phyloP scores from a whole-genome alignment of 2,113 vertebrate species.

The Dicentrarchus labrax region DNA sequence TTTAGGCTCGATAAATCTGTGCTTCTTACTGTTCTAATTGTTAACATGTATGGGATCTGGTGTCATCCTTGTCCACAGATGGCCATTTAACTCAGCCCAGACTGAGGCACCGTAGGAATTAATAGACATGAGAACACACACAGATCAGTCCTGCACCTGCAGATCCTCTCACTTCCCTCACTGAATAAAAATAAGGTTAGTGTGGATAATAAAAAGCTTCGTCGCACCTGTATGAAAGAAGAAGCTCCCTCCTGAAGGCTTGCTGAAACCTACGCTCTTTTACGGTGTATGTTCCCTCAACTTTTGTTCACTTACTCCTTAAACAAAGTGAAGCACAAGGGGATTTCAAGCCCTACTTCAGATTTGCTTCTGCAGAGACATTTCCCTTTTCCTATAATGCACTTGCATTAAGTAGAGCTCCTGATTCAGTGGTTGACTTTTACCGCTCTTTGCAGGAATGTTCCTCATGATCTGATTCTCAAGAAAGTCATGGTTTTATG shows the following conservation, averaged over 20 bases:
- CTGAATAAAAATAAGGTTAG: conserved; percentile 28
- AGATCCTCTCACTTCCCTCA: conserved; percentile 29
- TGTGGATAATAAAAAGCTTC: conserved; percentile 24
- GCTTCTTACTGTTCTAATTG: conserved; percentile 19
- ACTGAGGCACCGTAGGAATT: conserved; percentile 42
- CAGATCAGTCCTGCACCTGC: conserved; percentile 41
- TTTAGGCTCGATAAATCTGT: conserved; percentile 14
- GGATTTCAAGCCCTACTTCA: conserved; percentile 18
- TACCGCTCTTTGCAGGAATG: not conserved
- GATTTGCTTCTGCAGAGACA: not conserved
- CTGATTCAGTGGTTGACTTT: not conserved
- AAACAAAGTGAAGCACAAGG: not conserved
- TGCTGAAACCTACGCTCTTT: conserved; percentile 39
- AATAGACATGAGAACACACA: conserved; percentile 64
- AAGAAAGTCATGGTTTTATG: not conserved
- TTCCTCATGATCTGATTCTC: not conserved
- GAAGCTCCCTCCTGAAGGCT: not conserved
- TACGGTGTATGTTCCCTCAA: not conserved
- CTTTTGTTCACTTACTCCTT: conserved; percentile 20
- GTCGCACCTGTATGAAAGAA: conserved; percentile 13
- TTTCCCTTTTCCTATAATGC: not conserved
- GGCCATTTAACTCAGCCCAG: conserved; percentile 56
- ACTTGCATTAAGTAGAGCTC: not conserved
- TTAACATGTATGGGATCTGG: conserved; percentile 28
- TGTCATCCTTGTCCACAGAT: conserved; percentile 56